Evolutionary conservation across 2,113 vertebrate species (phyloP).

Genomic region (Tauraco erythrolophus): DNA sequence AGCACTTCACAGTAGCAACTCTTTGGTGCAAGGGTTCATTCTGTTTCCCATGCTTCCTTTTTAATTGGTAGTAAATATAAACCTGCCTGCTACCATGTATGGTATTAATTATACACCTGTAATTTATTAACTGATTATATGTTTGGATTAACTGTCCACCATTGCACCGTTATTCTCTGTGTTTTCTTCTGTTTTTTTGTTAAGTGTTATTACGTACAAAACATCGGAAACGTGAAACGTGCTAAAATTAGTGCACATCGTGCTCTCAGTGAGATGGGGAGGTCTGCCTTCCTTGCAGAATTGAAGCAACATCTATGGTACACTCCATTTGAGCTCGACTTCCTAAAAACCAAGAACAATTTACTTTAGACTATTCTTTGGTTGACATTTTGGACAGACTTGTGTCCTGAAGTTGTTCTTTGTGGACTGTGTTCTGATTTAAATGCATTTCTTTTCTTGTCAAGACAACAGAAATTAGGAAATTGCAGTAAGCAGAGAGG

Average conservation of each 20-base stretch:
- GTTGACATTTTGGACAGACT: not conserved
- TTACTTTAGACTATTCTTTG: not conserved
- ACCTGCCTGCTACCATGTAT: not conserved
- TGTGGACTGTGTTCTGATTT: not conserved
- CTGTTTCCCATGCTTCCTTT: not conserved
- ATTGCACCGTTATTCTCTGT: not conserved
- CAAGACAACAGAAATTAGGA: not conserved
- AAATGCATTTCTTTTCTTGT: not conserved
- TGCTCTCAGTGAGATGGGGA: not conserved
- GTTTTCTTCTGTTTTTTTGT: not conserved
- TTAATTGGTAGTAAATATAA: not conserved
- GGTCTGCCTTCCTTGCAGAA: not conserved
- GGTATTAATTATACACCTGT: not conserved
- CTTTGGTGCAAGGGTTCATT: not conserved
- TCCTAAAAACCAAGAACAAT: not conserved
- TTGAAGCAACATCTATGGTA: not conserved
- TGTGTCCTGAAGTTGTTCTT: not conserved
- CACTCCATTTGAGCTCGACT: not conserved
- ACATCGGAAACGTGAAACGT: not conserved
- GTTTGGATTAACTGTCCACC: not conserved
- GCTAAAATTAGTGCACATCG: not conserved
- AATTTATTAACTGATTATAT: not conserved
- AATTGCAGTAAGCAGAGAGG: not conserved
- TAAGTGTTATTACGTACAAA: not conserved
- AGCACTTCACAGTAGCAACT: not conserved